Percentiles rank a stretch among this genome's conserved stretches.
Conservation (phyloP, 2,797 vertebrate genomes). For the Ciconia nigra region DNA sequence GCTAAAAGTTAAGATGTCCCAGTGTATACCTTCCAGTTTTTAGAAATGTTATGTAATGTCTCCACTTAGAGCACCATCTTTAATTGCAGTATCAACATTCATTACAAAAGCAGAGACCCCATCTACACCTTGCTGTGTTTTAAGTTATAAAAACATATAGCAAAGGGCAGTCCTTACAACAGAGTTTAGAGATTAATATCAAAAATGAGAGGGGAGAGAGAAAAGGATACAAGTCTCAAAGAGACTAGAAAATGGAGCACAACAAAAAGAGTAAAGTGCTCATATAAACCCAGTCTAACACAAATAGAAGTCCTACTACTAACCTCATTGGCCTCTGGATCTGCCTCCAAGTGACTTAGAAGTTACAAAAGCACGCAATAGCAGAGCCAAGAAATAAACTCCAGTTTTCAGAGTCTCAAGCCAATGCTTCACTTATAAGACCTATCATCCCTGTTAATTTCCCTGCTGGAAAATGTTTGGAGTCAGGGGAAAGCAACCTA, state of each 20-base stretch:
- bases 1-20: neutral
- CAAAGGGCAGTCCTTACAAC: neutral
- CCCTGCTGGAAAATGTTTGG: neutral
- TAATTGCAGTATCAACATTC: neutral
- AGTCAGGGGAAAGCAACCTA: neutral
- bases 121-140: neutral
- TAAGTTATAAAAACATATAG: neutral
- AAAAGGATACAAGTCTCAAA: neutral
- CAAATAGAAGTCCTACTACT: neutral
- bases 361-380: neutral
- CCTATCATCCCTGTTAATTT: neutral
- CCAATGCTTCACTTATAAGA: neutral
- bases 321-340: neutral
- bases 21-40: neutral
- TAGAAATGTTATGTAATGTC: neutral
- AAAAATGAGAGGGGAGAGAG: neutral
- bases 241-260: neutral
- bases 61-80: neutral
- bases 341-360: neutral
- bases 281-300: neutral
- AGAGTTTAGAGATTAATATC: neutral
- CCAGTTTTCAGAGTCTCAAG: neutral
- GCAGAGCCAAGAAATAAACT: neutral
- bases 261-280: neutral
- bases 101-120: neutral